Base-by-base conservation (phyloP, 2,888 invertebrate genomes). In the Ellobium chinense region DNA sequence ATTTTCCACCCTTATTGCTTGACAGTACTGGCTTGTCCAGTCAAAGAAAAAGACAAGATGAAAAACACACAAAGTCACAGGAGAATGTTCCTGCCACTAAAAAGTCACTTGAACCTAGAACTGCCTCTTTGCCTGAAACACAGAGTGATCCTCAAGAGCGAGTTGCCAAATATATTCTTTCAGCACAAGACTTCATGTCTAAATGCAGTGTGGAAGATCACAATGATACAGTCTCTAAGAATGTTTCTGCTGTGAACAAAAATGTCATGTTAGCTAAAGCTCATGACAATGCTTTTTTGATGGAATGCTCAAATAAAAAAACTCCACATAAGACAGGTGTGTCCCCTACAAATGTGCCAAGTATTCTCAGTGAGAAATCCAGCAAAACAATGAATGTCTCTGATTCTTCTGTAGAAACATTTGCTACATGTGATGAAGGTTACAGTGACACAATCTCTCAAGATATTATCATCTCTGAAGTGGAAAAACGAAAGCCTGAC, bases 401-500 rank as follows among this genome's bases (percentile, higher is more conserved):
- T 24, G 75, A 68, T 21, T 82, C 81, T 36, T 85, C 85, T 24
- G 62, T 75, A 58, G 86, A 86, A 63, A 87, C 86, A 36, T 88
- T 83, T 82, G 80, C 86, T 14, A 87, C 88, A 9, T 88, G 89
- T 76, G 74, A 72, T 46, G 81, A 83, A 68, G 78, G 70, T 37
- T 29, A 27, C 21, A 46, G 29, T 79, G 36, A 62, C 34, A 60
- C 29, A 1, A 34, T 34, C 21, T 56, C 56, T 31, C 18, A 70
- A 21, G 69, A 34, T 1, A 56, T 34, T 56, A n/a, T 9, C 24
- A 27, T 65, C n/a, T n/a, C 18, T 18, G 31, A 46, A 34, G 29
- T 7, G 21, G 36, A 76, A 34, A 34, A 39, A 65, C 29, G 63
- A 54, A n/a, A n/a, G n/a, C n/a, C n/a, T n/a, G n/a, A n/a, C n/a